A percentile compares a stretch with the other conserved stretches of the same genome.
These are phyloP conservation scores for Ginglymostoma cirratum DNA, from an alignment of 2,113 vertebrate genomes.

Conservation along the genomic window DNA sequence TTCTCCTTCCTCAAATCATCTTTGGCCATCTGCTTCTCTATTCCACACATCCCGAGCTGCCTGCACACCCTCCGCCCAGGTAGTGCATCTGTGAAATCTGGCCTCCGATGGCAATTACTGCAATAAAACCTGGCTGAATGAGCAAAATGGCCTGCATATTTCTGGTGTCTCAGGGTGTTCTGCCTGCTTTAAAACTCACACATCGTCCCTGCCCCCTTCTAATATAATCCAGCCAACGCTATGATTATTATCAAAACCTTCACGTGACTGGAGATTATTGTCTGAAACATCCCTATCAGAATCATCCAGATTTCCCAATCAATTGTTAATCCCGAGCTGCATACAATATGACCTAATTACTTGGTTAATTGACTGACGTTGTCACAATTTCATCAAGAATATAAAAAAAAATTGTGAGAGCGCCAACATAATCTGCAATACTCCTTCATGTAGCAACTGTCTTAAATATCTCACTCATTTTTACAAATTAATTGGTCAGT, in stretches of 20 bases:
- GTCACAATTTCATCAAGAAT: neutral
- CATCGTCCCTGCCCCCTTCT: too few relatives aligned
- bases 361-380: neutral
- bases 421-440: neutral
- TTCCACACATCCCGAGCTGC: neutral
- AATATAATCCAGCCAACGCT: neutral
- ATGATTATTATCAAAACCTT: neutral
- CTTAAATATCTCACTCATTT: neutral
- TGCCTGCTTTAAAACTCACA: neutral
- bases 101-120: neutral
- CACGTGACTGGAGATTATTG: neutral
- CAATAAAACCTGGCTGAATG: neutral
- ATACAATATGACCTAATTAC: neutral
- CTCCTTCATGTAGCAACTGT: neutral
- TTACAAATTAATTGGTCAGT: neutral
- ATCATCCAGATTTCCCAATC: neutral
- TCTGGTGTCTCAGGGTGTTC: neutral
- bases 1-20: neutral
- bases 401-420: neutral
- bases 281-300: neutral
- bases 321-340: neutral
- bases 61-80: neutral
- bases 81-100: neutral
- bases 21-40: neutral
- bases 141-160: too few relatives aligned